Percentiles rank a stretch among this genome's conserved stretches.
phyloP scores from a whole-genome alignment of 2,888 invertebrate species.

The Orchesellides sinensis region DNA sequence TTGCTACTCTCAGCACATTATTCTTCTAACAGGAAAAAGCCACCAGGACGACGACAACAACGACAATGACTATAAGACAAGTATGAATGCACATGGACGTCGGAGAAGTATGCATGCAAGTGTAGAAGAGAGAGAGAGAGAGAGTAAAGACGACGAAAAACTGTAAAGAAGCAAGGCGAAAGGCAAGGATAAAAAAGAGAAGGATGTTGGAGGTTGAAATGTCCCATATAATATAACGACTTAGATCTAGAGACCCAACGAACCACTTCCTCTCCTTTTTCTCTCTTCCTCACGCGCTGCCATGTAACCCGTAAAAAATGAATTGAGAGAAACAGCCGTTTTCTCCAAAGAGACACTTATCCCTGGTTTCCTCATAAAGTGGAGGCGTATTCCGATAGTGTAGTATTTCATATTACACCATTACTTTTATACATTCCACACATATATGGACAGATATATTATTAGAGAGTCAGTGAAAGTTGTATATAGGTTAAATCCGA shows the following conservation, averaged over 20 bases:
- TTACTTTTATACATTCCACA: too few relatives aligned
- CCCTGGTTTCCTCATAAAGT: conserved; percentile 61
- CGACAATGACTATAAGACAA: conserved; percentile 44
- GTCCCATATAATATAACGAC: conserved; percentile 68
- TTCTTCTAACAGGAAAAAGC: conserved; percentile 62
- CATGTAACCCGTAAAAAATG: conserved; percentile 61
- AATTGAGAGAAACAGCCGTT: conserved; percentile 53
- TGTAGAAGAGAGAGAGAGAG: conserved; percentile 8
- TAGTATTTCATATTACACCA: too few relatives aligned
- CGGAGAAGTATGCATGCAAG: conserved; percentile 29
- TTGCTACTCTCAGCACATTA: conserved; percentile 66
- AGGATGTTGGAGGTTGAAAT: conserved; percentile 66
- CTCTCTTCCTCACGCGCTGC: conserved; percentile 39
- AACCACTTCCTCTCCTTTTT: conserved; percentile 58
- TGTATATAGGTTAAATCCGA: too few relatives aligned
- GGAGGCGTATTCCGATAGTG: too few relatives aligned
- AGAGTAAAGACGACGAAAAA: conserved; percentile 6
- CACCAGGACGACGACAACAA: conserved; percentile 48
- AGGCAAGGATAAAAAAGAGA: conserved; percentile 42
- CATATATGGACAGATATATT: too few relatives aligned
- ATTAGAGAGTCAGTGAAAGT: too few relatives aligned
- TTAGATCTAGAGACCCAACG: conserved; percentile 64
- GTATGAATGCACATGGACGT: conserved; percentile 24
- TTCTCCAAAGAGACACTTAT: conserved; percentile 54
- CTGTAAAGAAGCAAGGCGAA: conserved; percentile 6